phyloP scores from a whole-genome alignment of 2,113 vertebrate species.

The Puntigrus tetrazona region DNA sequence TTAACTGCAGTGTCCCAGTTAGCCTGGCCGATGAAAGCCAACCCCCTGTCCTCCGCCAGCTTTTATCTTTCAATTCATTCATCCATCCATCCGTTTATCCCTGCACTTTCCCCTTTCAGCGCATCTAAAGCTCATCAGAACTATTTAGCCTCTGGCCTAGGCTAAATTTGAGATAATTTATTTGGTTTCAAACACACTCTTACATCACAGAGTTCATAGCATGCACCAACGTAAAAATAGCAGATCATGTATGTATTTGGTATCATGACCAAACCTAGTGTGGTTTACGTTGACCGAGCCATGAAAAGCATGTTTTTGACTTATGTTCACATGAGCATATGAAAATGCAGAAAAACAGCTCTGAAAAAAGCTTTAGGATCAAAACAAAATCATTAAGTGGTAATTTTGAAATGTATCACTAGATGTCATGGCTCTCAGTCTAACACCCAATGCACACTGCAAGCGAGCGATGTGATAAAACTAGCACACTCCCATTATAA shows the following conservation, averaged over 20 bases:
- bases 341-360: not conserved
- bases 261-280: too few species aligned
- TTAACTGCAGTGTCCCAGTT: slow-evolving; percentile 55
- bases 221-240: not conserved
- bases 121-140: slow-evolving; percentile 28
- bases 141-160: slow-evolving; percentile 27
- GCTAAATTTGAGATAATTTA: not conserved
- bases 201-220: not conserved
- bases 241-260: too few species aligned
- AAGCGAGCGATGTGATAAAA: not conserved
- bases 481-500: not conserved
- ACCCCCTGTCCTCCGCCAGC: not conserved
- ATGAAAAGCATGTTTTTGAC: not conserved
- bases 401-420: not conserved
- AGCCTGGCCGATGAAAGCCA: slow-evolving; percentile 37
- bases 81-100: not conserved
- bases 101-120: not conserved
- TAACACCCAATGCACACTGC: not conserved
- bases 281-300: not conserved
- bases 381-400: not conserved
- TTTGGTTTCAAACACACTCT: not conserved
- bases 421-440: not conserved
- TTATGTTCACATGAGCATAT: not conserved
- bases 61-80: slow-evolving; percentile 19
- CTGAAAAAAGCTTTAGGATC: not conserved